Base-by-base conservation (phyloP, 2,888 invertebrate genomes). In the Lasioglossum morio region DNA sequence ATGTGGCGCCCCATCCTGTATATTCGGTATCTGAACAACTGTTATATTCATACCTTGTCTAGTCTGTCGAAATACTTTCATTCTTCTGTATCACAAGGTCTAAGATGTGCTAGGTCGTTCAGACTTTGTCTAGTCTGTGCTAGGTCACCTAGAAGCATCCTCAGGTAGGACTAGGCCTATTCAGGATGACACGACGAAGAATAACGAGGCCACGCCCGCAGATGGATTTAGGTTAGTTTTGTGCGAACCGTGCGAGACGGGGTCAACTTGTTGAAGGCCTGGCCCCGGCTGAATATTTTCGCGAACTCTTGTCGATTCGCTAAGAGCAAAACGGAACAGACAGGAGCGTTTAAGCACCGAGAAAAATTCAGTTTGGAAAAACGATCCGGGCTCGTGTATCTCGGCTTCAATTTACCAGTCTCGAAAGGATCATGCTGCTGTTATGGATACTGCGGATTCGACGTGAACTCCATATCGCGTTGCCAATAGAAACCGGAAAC, bases 401-500 rank as follows among this genome's bases (percentile, higher is more conserved):
- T 89, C 90, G 84, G 88, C 87, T 90, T 86, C 88, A 76, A 89
- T 90, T 90, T 89, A 88, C 85, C 88, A 79, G 84, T 79, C 88
- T 79, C 89, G 89, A 88, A 89, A 90, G 90, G 89, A 88, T 90
- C 90, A 85, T 81, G 82, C 89, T 82, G 77, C 89, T 84, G 90
- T 90, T 90, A 90, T 89, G 89, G 90, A 90, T 90, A 90, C 90
- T 87, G 87, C 87, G 88, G 90, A 90, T 90, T 90, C 89, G 86
- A 85, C 87, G 87, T 79, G 80, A 89, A 83, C 90, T 87, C 78
- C 83, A 88, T 90, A 90, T 90, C 89, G 82, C 90, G 90, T 90
- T 90, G 88, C 90, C 90, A 87, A 88, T 90, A 88, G 89, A 90
- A 90, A 90, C 90, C 90, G 78, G 90, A 90, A 87, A 90, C 89